phyloP scores from a whole-genome alignment of 1,140 invertebrate genomes.

The Theocolax elegans region DNA sequence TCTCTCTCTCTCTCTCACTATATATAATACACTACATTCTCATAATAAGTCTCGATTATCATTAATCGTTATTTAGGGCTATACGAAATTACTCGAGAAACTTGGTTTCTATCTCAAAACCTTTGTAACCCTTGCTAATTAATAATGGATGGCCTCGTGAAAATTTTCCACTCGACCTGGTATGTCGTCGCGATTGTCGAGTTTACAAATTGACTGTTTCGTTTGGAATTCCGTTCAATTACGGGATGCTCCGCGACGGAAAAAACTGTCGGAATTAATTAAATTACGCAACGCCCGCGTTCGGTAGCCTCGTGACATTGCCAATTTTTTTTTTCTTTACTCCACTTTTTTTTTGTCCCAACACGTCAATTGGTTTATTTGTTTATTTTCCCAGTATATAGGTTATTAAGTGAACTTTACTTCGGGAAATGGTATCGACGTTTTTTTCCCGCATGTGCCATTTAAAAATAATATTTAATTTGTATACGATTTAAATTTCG shows the following conservation, averaged over 20 bases:
- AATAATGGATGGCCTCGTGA: conserved; percentile 10
- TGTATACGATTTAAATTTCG: too few relatives aligned
- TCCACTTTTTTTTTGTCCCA: background rate
- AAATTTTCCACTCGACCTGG: conserved; percentile 7
- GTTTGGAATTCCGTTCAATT: conserved; percentile 20
- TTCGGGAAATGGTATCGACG: too few relatives aligned
- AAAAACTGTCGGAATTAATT: background rate
- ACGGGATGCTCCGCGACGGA: background rate
- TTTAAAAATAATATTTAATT: too few relatives aligned
- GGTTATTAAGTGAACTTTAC: too few relatives aligned
- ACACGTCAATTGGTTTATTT: background rate
- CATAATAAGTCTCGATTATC: conserved; percentile 39
- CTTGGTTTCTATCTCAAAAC: background rate
- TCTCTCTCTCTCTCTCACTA: too few relatives aligned
- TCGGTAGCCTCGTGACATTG: too few relatives aligned
- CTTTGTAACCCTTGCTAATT: conserved; percentile 18
- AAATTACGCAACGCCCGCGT: too few relatives aligned
- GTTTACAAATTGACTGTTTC: conserved; percentile 1
- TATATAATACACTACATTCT: too few relatives aligned
- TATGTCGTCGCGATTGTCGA: conserved; percentile 16
- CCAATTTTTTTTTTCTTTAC: too few relatives aligned
- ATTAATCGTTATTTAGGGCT: conserved; percentile 40
- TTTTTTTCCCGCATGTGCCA: too few relatives aligned
- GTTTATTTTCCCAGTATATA: background rate
- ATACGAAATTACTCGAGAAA: background rate